Conservation (phyloP, 2,888 invertebrate genomes). For the Eupeodes luniger region DNA sequence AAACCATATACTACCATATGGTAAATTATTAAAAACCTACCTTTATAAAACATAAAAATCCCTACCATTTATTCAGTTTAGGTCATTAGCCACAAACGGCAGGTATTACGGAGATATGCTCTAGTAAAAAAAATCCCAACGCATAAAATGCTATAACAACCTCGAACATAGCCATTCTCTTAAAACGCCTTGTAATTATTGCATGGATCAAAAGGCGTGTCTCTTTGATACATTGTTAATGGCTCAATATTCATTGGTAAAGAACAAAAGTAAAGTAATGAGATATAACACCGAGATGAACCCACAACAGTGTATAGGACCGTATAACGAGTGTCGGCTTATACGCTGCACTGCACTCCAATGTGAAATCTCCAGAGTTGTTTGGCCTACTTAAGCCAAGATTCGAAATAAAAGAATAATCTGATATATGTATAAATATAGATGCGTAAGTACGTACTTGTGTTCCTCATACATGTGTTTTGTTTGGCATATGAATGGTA, state of each 20-base stretch:
- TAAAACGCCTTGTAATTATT: constrained; percentile 34
- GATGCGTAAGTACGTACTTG: background rate
- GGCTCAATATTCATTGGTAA: constrained; percentile 62
- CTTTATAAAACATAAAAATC: too few relatives aligned
- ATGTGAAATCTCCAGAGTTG: background rate
- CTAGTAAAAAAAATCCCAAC: too few relatives aligned
- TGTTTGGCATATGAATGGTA: constrained; percentile 70
- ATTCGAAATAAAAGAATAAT: constrained; percentile 6
- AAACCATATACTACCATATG: too few relatives aligned
- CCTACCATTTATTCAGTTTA: too few relatives aligned
- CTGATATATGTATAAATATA: background rate
- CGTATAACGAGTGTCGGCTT: constrained; percentile 17
- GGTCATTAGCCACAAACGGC: too few relatives aligned
- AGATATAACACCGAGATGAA: constrained; percentile 56
- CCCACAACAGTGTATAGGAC: constrained; percentile 31
- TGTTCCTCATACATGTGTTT: constrained; percentile 28
- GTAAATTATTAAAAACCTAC: too few relatives aligned
- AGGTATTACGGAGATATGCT: too few relatives aligned
- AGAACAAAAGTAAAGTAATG: constrained; percentile 69
- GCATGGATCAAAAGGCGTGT: constrained; percentile 21
- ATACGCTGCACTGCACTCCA: constrained; percentile 58
- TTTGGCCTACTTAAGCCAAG: background rate
- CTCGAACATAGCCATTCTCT: background rate
- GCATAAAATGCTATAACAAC: too few relatives aligned
- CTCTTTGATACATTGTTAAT: constrained; percentile 34